Conservation (phyloP, 2,888 invertebrate genomes). For the Andrena flavipes region DNA sequence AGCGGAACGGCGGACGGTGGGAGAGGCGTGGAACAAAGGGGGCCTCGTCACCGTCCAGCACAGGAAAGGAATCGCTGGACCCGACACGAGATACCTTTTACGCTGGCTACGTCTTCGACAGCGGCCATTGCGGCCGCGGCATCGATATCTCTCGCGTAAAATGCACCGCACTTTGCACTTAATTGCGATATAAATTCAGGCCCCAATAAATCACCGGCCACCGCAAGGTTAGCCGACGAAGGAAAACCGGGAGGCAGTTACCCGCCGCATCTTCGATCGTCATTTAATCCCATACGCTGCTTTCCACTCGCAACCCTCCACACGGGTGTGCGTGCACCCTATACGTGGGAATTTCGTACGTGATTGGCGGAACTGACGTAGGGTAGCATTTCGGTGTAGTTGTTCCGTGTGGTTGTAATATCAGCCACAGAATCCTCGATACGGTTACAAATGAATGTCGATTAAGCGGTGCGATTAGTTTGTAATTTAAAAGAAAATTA, state of each 20-base stretch:
- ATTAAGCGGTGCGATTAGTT: too few species aligned
- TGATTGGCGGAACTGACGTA: neutral
- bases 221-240: constrained; percentile 55
- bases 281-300: constrained; percentile 59
- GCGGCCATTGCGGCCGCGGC: constrained; percentile 42
- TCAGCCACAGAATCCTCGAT: too few species aligned
- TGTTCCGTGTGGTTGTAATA: too few species aligned
- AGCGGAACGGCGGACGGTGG: neutral
- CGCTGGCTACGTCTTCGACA: constrained; percentile 16
- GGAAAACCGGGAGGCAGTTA: constrained; percentile 56
- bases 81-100: constrained; percentile 51
- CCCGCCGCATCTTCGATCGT: constrained; percentile 62
- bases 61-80: constrained; percentile 27
- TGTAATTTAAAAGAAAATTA: too few species aligned
- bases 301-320: constrained; percentile 22
- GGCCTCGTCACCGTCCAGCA: constrained; percentile 18
- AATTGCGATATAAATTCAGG: constrained; percentile 70
- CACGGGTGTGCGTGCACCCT: neutral
- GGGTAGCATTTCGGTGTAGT: too few species aligned
- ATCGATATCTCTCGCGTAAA: constrained; percentile 64
- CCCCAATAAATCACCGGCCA: constrained; percentile 62
- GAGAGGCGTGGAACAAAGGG: constrained; percentile 8
- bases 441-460: too few species aligned
- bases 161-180: constrained; percentile 65
- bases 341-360: neutral